Evolutionary conservation across 2,888 invertebrate genomes (phyloP).

Genomic region (Exocentrus adspersus): DNA sequence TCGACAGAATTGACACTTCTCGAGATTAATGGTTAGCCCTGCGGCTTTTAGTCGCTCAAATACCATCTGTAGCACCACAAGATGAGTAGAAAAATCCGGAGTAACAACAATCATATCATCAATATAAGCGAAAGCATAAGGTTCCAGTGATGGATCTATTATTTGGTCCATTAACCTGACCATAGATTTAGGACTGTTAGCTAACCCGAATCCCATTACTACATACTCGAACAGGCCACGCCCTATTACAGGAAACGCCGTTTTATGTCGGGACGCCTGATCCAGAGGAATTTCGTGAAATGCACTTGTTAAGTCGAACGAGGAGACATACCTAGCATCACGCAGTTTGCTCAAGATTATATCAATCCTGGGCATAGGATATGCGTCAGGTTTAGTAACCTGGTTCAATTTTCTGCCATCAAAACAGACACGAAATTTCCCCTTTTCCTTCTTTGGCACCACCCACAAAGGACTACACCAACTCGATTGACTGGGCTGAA

Average conservation of each 20-base stretch:
- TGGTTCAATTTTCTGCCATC: too few relatives aligned
- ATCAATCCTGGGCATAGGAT: background rate
- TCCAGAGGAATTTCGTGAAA: conserved; percentile 47
- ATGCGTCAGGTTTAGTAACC: conserved; percentile 28
- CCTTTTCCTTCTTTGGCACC: too few relatives aligned
- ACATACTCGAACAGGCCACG: conserved; percentile 2
- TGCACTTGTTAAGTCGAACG: conserved; percentile 49
- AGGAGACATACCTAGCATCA: conserved; percentile 49
- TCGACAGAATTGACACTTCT: background rate
- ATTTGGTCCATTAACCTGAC: conserved; percentile 33
- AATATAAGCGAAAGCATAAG: conserved; percentile 33
- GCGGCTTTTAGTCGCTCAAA: background rate
- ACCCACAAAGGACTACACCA: too few relatives aligned
- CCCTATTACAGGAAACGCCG: conserved; percentile 32
- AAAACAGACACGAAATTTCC: too few relatives aligned
- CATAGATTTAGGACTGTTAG: conserved; percentile 39
- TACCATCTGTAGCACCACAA: background rate
- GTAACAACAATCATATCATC: too few relatives aligned
- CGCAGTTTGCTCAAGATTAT: conserved; percentile 39
- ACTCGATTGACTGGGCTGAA: too few relatives aligned
- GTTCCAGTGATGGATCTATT: conserved; percentile 38
- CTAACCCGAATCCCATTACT: conserved; percentile 32
- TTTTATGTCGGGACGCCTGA: conserved; percentile 12
- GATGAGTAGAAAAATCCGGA: conserved; percentile 15
- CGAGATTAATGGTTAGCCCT: background rate